Percentiles rank a stretch among this genome's conserved stretches.
Conservation (phyloP, 2,888 invertebrate genomes). For the Scrobipalpa atriplicella region DNA sequence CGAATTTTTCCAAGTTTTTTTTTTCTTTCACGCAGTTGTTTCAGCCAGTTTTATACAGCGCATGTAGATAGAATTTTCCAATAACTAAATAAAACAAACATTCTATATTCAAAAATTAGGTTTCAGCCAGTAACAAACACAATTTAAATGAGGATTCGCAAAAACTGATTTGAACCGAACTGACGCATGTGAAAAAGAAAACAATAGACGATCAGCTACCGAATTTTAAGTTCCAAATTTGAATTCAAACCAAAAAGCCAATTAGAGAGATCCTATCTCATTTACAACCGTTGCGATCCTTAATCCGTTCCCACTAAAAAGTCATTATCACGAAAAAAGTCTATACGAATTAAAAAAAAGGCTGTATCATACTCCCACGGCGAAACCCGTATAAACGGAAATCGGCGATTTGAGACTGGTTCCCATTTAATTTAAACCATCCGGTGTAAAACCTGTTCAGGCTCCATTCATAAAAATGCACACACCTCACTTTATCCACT, state of each 20-base stretch:
- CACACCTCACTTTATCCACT: constrained; percentile 50
- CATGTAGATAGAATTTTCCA: neutral
- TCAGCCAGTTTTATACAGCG: no score
- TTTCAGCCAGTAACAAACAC: neutral
- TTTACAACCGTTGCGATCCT: constrained; percentile 35
- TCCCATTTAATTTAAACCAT: constrained; percentile 50
- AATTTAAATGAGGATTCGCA: neutral
- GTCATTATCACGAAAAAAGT: constrained; percentile 40
- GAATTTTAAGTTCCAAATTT: constrained; percentile 19
- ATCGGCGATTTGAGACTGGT: constrained; percentile 58
- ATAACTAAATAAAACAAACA: neutral
- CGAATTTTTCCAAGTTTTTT: no score
- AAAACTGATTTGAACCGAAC: constrained; percentile 5
- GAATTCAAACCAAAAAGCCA: constrained; percentile 25
- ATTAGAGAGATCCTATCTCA: constrained; percentile 29
- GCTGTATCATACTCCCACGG: constrained; percentile 55
- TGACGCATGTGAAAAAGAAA: neutral
- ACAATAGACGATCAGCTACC: constrained; percentile 8
- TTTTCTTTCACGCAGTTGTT: no score
- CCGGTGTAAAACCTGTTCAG: constrained; percentile 51
- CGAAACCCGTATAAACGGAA: constrained; percentile 58
- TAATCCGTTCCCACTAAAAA: constrained; percentile 46
- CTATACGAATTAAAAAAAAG: constrained; percentile 33
- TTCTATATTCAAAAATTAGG: neutral
- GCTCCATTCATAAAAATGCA: constrained; percentile 60